Evolutionary conservation across 2,888 invertebrate genomes (phyloP).

Genomic region (Hydropsyche betteni): DNA sequence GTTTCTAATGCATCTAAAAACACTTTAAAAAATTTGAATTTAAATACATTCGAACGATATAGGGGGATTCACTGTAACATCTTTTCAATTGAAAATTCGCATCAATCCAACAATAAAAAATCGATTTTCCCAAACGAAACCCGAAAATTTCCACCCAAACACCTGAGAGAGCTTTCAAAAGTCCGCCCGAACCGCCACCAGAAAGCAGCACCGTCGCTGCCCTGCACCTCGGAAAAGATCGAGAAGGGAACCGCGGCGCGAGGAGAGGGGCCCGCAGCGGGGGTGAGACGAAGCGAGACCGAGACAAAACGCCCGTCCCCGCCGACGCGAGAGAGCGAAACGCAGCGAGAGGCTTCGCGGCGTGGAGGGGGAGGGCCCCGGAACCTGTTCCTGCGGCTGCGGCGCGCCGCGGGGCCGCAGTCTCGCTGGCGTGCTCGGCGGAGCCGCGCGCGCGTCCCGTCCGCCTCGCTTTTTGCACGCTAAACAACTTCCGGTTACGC

Average conservation of each 20-base stretch:
- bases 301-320: neutral
- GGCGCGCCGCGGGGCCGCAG: constrained; percentile 41
- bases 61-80: no score
- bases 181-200: no score
- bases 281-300: constrained; percentile 46
- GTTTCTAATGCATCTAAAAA: no score
- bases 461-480: neutral
- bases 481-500: neutral
- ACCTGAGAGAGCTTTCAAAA: no score
- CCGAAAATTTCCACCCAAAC: no score
- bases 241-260: constrained; percentile 46
- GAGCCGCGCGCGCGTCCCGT: constrained; percentile 43
- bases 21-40: no score
- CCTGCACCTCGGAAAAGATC: constrained; percentile 44
- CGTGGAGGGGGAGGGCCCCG: constrained; percentile 37
- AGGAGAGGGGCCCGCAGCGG: constrained; percentile 42
- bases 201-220: constrained; percentile 46
- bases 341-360: constrained; percentile 7
- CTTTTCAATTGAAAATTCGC: no score
- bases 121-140: no score
- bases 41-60: no score
- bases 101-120: no score
- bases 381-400: constrained; percentile 45
- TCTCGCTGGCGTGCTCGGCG: constrained; percentile 48
- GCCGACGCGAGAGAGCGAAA: constrained; percentile 50